Conservation (phyloP, 1,140 invertebrate genomes). For the Drosophila mauritiana region DNA sequence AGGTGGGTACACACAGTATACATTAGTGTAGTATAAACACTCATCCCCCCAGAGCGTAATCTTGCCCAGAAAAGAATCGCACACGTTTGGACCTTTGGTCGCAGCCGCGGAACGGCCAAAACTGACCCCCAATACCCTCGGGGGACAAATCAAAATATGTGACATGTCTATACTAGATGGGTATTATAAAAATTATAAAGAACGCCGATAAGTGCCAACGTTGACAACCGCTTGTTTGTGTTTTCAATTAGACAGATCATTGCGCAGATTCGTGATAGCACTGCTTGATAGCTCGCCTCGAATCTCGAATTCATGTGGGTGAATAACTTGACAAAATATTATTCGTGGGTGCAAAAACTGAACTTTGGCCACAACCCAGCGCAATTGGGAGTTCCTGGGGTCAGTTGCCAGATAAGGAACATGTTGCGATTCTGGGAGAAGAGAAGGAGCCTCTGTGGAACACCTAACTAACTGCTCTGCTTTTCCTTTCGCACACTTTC, state of each 20-base stretch:
- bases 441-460: background rate
- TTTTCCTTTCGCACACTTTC: constrained; percentile 38
- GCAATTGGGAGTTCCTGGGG: constrained; percentile 39
- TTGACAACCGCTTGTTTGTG: constrained; percentile 57
- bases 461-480: background rate
- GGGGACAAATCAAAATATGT: constrained; percentile 48
- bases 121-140: constrained; percentile 47
- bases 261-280: constrained; percentile 47
- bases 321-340: constrained; percentile 62
- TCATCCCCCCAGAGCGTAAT: constrained; percentile 8
- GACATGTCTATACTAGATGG: constrained; percentile 51
- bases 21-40: no score
- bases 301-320: constrained; percentile 54
- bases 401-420: constrained; percentile 40
- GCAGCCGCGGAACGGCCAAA: constrained; percentile 11
- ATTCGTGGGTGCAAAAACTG: constrained; percentile 34
- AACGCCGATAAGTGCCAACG: constrained; percentile 56
- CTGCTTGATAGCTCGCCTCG: constrained; percentile 21
- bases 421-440: constrained; percentile 5
- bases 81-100: constrained; percentile 49
- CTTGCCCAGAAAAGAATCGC: constrained; percentile 2
- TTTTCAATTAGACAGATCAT: constrained; percentile 58
- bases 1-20: constrained; percentile 84
- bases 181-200: constrained; percentile 30
- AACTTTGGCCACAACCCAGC: constrained; percentile 50